Evolutionary conservation across 2,113 vertebrate genomes (phyloP), one percentile per base, ranked within the genome.

Genomic region (Sakesphorus luctuosus): DNA sequence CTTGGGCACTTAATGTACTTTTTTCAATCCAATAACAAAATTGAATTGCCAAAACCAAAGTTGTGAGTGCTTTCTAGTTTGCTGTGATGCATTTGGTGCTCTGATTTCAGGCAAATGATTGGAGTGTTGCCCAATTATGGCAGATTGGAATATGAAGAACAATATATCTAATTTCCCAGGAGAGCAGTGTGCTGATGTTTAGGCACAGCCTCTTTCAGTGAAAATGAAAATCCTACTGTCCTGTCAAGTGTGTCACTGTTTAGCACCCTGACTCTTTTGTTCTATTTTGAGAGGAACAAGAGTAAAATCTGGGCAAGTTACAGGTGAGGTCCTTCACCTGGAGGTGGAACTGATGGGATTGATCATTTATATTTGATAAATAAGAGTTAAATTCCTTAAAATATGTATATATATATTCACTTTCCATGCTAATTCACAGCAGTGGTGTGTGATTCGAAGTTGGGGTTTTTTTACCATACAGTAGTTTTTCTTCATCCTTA

Each of bases 91-190:
- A 33, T 89, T 75, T 63, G 56, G 82, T 62, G 71, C 77, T 94
- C 53, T 80, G 6, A 72, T 85, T 82, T 53, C 23, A 4, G 68
- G 49, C 29, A 12, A 59, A 43, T 17, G 20, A 1, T 55, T 71
- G 77, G 81, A 93, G 38, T 9, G 1, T 53, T 85, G 73, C 91
- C 80, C 58, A 21, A 31, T 87, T 89, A 68, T n/a, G 50, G 87
- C 66, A 90, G 82, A 49, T 33, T 61, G 93, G 71, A 84, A 71
- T 85, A 71, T 66, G 79, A 77, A 90, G 93, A 85, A 85, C 58
- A 83, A 58, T 72, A 38, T n/a, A 75, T 86, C 67, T 63, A 4
- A 87, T 85, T 93, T 87, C 96, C 75, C 82, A 55, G 63, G 84
- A 88, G 78, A 28, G 28, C 19, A 43, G 6, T 0, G 1, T 8